These are phyloP conservation scores for Cynodonichthys magdalenae DNA, from an alignment of 2,797 vertebrate genomes.

Conservation along the genomic window DNA sequence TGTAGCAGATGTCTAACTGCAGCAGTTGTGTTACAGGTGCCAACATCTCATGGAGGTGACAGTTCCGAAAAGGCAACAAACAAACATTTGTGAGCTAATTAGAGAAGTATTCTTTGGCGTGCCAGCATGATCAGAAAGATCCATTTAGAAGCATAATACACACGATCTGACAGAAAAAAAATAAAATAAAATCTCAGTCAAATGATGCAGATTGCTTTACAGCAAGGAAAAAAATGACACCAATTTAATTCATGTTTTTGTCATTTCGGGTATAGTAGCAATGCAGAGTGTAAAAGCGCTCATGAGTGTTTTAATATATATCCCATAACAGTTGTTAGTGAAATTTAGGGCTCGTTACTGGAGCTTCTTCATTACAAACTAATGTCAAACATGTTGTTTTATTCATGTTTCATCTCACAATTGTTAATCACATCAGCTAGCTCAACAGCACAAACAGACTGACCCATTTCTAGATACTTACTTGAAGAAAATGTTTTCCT, in stretches of 20 bases:
- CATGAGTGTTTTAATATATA: constrained; percentile 25
- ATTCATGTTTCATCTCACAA: constrained; percentile 47
- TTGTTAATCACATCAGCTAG: constrained; percentile 46
- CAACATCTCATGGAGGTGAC: constrained; percentile 2
- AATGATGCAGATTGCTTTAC: background rate
- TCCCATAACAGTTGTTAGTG: constrained; percentile 41
- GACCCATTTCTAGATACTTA: constrained; percentile 26
- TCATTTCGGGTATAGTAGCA: background rate
- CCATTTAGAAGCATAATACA: constrained; percentile 12
- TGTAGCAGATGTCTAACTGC: background rate
- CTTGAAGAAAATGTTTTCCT: constrained; percentile 5
- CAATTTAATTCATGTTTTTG: background rate
- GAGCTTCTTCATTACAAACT: constrained; percentile 37
- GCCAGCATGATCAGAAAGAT: background rate
- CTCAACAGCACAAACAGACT: constrained; percentile 31
- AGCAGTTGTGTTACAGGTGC: background rate
- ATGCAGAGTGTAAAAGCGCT: constrained; percentile 7
- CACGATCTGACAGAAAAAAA: constrained; percentile 9
- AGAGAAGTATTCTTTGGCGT: constrained; percentile 4
- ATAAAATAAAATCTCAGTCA: background rate
- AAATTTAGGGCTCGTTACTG: constrained; percentile 46
- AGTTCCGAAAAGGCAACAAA: constrained; percentile 2
- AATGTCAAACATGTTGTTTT: constrained; percentile 41
- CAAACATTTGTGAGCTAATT: constrained; percentile 17
- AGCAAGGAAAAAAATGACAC: background rate